These are phyloP conservation scores for Xiphophorus couchianus DNA, from an alignment of 2,113 vertebrate species.

Conservation along the genomic window DNA sequence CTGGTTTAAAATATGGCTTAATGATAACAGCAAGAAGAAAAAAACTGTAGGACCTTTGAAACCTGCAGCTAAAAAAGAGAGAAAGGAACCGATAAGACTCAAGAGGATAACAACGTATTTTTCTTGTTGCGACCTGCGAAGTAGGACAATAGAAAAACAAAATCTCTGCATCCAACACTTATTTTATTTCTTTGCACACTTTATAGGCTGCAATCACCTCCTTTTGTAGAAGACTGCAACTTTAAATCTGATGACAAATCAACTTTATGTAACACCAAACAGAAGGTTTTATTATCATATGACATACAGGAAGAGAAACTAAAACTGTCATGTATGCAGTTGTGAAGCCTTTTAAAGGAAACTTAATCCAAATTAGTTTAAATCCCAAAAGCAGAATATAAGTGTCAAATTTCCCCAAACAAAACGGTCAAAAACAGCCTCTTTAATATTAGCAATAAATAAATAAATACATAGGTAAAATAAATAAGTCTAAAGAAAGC, in stretches of 20 bases:
- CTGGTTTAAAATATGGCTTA: slow-evolving; percentile 5
- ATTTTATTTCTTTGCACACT: slow-evolving; percentile 10
- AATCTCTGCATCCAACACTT: background rate
- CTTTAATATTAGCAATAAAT: background rate
- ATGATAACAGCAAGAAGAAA: slow-evolving; percentile 40
- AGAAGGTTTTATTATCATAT: slow-evolving; percentile 28
- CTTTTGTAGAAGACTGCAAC: background rate
- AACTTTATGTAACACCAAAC: background rate
- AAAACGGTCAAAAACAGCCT: background rate
- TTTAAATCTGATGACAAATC: background rate
- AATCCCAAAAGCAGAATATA: background rate
- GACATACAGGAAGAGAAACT: background rate
- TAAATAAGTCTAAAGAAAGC: background rate
- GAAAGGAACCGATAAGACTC: background rate
- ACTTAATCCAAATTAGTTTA: slow-evolving; percentile 5
- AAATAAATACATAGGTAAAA: background rate
- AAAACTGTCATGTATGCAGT: slow-evolving; percentile 16
- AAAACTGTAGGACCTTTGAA: slow-evolving; percentile 42
- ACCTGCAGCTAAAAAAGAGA: background rate
- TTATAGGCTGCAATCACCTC: background rate
- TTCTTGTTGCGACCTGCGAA: background rate
- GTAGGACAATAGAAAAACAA: background rate
- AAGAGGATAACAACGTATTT: background rate
- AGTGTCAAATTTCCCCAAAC: slow-evolving; percentile 8
- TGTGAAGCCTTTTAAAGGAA: background rate